These are phyloP conservation scores for Lasioglossum oenotherae DNA, from an alignment of 2,888 invertebrate genomes.

Conservation along the genomic window DNA sequence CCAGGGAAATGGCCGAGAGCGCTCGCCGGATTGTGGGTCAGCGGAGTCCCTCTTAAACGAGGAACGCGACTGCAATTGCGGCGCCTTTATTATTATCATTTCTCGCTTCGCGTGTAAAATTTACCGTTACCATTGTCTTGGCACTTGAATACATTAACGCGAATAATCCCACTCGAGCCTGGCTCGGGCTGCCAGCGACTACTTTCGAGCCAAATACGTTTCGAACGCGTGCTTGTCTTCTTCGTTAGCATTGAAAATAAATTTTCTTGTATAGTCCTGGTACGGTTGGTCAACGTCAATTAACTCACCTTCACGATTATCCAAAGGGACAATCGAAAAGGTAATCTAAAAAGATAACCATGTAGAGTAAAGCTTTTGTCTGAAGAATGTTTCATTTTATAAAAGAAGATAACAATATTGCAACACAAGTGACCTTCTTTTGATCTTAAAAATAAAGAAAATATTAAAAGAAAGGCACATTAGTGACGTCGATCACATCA, in stretches of 20 bases:
- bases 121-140: slow-evolving; percentile 13
- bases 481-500: not conserved
- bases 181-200: not conserved
- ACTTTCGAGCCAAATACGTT: not conserved
- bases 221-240: not conserved
- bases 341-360: no score
- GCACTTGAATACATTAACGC: not conserved
- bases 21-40: slow-evolving; percentile 4
- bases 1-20: not conserved
- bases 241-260: not conserved
- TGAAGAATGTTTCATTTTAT: not conserved
- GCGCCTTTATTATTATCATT: slow-evolving; percentile 13
- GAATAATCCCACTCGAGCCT: not conserved
- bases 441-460: not conserved
- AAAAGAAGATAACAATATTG: no score
- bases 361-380: not conserved
- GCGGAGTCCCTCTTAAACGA: slow-evolving; percentile 13
- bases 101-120: not conserved
- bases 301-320: not conserved
- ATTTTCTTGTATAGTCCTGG: not conserved
- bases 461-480: not conserved
- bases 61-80: not conserved
- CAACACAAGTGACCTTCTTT: not conserved
- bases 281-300: not conserved
- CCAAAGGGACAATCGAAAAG: no score